phyloP scores from a whole-genome alignment of 2,113 vertebrate genomes.

The Pampusana beccarii region DNA sequence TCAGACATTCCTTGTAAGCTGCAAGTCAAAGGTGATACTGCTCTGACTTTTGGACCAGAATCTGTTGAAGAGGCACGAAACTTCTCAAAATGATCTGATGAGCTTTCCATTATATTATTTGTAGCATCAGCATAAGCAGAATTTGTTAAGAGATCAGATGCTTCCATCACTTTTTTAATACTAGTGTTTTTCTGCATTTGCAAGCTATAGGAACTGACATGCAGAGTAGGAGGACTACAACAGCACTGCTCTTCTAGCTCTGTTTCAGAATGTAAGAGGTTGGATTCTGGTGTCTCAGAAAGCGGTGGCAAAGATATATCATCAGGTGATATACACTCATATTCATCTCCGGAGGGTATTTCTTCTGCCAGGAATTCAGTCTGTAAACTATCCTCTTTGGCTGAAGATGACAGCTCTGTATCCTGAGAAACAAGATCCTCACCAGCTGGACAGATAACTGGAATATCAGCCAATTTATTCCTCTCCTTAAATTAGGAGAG shows the following conservation, averaged over 20 bases:
- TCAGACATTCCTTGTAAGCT: slow-evolving; percentile 69
- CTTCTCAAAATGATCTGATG: slow-evolving; percentile 65
- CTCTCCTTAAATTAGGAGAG: slow-evolving; percentile 43
- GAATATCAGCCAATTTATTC: slow-evolving; percentile 13
- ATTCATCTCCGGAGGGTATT: slow-evolving; percentile 83
- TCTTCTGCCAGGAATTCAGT: slow-evolving; percentile 77
- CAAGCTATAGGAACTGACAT: slow-evolving; percentile 67
- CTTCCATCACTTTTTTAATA: slow-evolving; percentile 19
- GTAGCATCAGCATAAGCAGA: slow-evolving; percentile 58
- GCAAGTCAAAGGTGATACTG: slow-evolving; percentile 71
- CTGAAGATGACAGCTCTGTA: slow-evolving; percentile 25
- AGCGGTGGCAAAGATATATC: slow-evolving; percentile 91
- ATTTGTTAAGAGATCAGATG: slow-evolving; percentile 58
- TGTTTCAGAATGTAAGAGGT: slow-evolving; percentile 79
- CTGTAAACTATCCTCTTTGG: slow-evolving; percentile 66
- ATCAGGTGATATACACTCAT: slow-evolving; percentile 88
- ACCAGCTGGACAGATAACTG: slow-evolving; percentile 42
- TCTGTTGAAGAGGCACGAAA: slow-evolving; percentile 58
- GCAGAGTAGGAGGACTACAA: slow-evolving; percentile 73
- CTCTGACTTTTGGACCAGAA: slow-evolving; percentile 58
- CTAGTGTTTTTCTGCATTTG: slow-evolving; percentile 69
- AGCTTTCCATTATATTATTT: slow-evolving; percentile 55
- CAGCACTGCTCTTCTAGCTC: slow-evolving; percentile 81
- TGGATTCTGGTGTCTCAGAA: slow-evolving; percentile 88
- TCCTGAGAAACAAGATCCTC: slow-evolving; percentile 65